Conservation (phyloP, 2,888 invertebrate genomes). For the Phoenoteleia sp. region DNA sequence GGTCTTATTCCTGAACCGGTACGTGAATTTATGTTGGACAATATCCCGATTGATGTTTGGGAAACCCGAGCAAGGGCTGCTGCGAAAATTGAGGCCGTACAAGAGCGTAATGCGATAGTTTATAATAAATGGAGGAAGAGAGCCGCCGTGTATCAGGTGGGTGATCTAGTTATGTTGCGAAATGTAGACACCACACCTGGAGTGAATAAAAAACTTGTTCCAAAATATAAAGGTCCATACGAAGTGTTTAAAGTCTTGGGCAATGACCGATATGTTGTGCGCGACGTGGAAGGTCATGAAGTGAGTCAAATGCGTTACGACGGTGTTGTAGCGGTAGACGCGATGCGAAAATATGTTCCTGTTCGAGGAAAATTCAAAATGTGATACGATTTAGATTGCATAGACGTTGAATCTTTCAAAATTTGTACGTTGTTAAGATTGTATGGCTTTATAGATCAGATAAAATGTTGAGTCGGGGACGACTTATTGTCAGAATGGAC, state of each 20-base stretch:
- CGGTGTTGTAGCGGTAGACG: slow-evolving; percentile 23
- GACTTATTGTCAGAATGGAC: too few species aligned
- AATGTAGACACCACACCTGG: slow-evolving; percentile 55
- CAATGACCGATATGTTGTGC: slow-evolving; percentile 57
- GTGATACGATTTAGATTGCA: too few species aligned
- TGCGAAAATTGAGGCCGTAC: slow-evolving; percentile 66
- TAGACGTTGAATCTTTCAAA: too few species aligned
- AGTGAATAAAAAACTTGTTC: slow-evolving; percentile 41
- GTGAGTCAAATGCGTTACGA: slow-evolving; percentile 34
- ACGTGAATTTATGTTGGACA: not conserved
- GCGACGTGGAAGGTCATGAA: slow-evolving; percentile 47
- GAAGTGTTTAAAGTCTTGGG: slow-evolving; percentile 57
- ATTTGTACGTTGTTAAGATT: too few species aligned
- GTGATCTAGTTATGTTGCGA: slow-evolving; percentile 67
- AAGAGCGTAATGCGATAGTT: slow-evolving; percentile 73
- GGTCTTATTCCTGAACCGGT: slow-evolving; percentile 46
- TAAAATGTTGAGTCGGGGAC: too few species aligned
- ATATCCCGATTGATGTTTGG: slow-evolving; percentile 48
- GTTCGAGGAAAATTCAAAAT: too few species aligned
- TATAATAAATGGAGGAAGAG: slow-evolving; percentile 75
- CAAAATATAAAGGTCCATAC: slow-evolving; percentile 65
- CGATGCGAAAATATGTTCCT: slow-evolving; percentile 3
- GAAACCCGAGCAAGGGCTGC: slow-evolving; percentile 42
- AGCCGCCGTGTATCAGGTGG: slow-evolving; percentile 34
- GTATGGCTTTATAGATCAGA: too few species aligned